Percentiles rank a stretch among this genome's conserved stretches.
Evolutionary conservation across 2,113 vertebrate species (phyloP).

Genomic region (Anthoscopus minutus): DNA sequence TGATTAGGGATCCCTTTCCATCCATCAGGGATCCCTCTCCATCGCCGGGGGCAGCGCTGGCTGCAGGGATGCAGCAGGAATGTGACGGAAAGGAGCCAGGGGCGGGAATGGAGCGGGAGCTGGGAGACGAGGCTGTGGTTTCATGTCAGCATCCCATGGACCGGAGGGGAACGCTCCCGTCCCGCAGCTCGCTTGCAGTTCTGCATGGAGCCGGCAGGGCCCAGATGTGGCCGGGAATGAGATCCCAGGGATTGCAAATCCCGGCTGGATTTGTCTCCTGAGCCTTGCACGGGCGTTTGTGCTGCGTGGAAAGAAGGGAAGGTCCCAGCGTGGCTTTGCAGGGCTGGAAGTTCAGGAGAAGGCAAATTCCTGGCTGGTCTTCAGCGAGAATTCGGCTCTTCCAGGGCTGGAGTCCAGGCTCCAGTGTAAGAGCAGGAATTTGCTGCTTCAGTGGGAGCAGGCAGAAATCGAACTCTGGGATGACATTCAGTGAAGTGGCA

Average conservation of each 20-base stretch:
- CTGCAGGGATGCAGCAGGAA: not conserved
- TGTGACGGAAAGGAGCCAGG: not conserved
- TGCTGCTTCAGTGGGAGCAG: not conserved
- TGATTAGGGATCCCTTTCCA: too few species aligned
- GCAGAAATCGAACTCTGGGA: not conserved
- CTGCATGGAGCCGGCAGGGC: not conserved
- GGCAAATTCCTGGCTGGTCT: not conserved
- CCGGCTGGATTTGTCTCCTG: not conserved
- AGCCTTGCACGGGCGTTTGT: fast-evolving
- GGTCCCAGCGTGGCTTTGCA: not conserved
- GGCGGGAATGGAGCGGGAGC: not conserved
- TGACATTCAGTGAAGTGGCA: not conserved
- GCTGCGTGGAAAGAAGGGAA: not conserved
- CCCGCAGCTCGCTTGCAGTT: not conserved
- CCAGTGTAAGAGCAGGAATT: not conserved
- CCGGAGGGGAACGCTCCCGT: not conserved
- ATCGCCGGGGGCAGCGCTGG: too few species aligned
- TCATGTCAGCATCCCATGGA: not conserved
- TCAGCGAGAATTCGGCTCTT: not conserved
- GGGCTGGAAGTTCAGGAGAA: not conserved
- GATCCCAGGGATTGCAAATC: not conserved
- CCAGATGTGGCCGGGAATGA: not conserved
- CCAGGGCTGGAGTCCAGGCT: fast-evolving
- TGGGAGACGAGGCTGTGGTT: not conserved
- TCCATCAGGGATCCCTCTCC: too few species aligned